Evolutionary conservation across 2,888 invertebrate genomes (phyloP).

Genomic region (Dendrolimus houi): DNA sequence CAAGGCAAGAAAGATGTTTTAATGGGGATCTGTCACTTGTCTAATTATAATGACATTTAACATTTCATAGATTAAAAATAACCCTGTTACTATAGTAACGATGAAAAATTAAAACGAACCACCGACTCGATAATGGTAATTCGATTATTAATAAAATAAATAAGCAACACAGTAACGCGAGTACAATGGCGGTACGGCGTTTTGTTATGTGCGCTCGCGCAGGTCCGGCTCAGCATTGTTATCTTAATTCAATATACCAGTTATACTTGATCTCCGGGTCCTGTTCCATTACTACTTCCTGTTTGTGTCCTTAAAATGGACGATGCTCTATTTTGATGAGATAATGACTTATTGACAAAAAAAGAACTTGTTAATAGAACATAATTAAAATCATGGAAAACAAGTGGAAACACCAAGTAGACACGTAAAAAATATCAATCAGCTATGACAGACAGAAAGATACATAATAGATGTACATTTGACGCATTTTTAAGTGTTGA

Average conservation of each 20-base stretch:
- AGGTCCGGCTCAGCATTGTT: neutral
- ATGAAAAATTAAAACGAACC: too few relatives aligned
- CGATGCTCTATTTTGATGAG: neutral
- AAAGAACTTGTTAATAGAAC: too few relatives aligned
- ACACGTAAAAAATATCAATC: too few relatives aligned
- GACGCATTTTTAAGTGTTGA: too few relatives aligned
- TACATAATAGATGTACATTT: too few relatives aligned
- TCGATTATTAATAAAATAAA: neutral
- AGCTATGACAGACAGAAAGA: too few relatives aligned
- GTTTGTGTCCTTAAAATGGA: neutral
- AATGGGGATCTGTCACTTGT: too few relatives aligned
- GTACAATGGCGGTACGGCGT: neutral
- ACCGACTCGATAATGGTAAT: neutral
- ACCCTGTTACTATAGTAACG: neutral
- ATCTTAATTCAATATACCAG: neutral
- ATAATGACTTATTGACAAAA: neutral
- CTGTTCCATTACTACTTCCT: neutral
- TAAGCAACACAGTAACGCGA: neutral
- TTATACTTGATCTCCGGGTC: neutral
- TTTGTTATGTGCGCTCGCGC: neutral
- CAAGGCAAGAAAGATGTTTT: too few relatives aligned
- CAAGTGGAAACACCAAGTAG: too few relatives aligned
- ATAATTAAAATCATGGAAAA: too few relatives aligned
- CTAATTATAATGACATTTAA: too few relatives aligned
- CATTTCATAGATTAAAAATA: neutral